Evolutionary conservation across 2,888 invertebrate species (phyloP), one percentile per base, ranked within the genome.

Genomic region (Coenonympha glycerion): DNA sequence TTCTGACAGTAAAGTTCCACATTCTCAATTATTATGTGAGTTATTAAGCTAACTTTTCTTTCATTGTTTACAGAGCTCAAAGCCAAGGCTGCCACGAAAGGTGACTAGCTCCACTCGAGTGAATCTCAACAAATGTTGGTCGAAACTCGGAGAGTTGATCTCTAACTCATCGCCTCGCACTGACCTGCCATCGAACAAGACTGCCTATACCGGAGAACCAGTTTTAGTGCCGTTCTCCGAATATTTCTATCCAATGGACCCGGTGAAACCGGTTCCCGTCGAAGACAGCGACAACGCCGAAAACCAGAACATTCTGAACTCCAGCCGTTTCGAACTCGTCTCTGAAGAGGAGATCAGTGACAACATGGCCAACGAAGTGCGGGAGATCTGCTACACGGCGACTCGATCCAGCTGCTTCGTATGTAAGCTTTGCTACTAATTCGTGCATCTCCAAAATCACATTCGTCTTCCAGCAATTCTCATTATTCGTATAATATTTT

Each of bases 51-150:
- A 47, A 56, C 57, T 33, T 51, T 62, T 61, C 61, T 66, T 61
- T 62, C 34, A 11, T 75, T 70, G 55, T 76, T 89, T 69, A 56
- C 85, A 91, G 90, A 83, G 82, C 66, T 74, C 84, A 55, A 90
- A 88, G 63, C 89, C 89, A 31, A 84, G 85, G 64, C 82, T 91
- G 52, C 88, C 90, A 9, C 79, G 90, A 56, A 87, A 86, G 63
- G 83, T 91, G 66, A 79, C 89, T 39, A 76, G 79, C 60, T 87
- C 89, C 24, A 85, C 90, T 63, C 87, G 89, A 60, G 88, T 91
- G 69, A 91, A 91, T 71, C 81, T 91, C 58, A 91, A 91, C 76
- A 86, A 88, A 72, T 90, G 90, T 73, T 91, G 91, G 91, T 86
- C 89, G 58, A 88, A 89, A 69, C 88, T 91, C 58, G 91, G 90